These are phyloP conservation scores for Pseudachorutes palmiensis DNA, from an alignment of 1,140 invertebrate species.

Conservation along the genomic window DNA sequence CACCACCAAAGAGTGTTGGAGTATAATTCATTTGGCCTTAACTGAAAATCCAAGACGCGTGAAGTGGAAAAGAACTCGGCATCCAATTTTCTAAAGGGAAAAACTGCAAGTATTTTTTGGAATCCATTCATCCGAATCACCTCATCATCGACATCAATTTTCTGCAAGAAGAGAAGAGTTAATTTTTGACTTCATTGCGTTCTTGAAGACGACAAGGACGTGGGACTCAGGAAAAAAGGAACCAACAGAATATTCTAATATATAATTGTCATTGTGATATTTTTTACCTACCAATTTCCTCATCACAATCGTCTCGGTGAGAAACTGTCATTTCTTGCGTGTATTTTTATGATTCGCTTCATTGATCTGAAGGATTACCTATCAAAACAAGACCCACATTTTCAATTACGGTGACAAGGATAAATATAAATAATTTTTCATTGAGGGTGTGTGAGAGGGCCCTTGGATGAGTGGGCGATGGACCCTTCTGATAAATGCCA, in stretches of 20 bases:
- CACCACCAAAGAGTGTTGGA: not conserved
- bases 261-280: conserved; percentile 39
- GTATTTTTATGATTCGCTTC: not conserved
- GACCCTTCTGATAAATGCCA: conserved; percentile 18
- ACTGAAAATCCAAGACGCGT: not conserved
- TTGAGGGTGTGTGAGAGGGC: not conserved
- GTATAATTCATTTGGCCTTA: conserved; percentile 1
- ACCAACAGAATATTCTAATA: conserved; percentile 16
- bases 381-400: conserved; percentile 1
- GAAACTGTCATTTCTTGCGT: not conserved
- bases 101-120: not conserved
- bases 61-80: conserved; percentile 2
- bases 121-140: not conserved
- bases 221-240: conserved; percentile 12
- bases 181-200: not conserved
- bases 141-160: not conserved
- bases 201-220: conserved; percentile 3
- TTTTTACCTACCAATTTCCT: conserved; percentile 27
- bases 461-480: not conserved
- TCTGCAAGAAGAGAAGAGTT: not conserved
- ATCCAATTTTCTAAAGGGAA: not conserved
- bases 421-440: conserved; percentile 6
- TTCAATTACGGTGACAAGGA: conserved; percentile 11
- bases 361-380: not conserved
- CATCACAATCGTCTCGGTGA: conserved; percentile 1